A percentile compares a stretch with the other conserved stretches of the same genome.
phyloP scores from a whole-genome alignment of 2,888 invertebrate species.

The Cantharis rustica region DNA sequence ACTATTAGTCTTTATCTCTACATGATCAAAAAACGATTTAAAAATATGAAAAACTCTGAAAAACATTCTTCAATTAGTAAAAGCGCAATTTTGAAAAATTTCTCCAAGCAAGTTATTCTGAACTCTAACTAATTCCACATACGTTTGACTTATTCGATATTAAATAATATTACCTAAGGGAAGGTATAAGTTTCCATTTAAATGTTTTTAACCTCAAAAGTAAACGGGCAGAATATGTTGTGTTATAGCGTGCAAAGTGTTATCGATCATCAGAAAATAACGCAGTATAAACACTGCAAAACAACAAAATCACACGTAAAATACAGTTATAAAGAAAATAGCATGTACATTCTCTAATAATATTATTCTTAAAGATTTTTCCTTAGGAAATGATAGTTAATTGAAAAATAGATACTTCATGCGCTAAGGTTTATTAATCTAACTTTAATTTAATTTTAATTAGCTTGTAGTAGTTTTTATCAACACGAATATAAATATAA shows the following conservation, averaged over 20 bases:
- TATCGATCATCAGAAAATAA: slow-evolving; percentile 4
- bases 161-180: not conserved
- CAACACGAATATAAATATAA: not conserved
- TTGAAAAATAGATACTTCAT: not conserved
- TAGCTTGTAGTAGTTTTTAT: not conserved
- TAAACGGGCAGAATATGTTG: not conserved
- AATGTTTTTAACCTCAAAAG: not conserved
- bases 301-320: not conserved
- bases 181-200: not conserved
- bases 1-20: too few species aligned
- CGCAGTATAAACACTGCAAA: not conserved
- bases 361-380: not conserved
- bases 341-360: not conserved
- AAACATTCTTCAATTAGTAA: too few species aligned
- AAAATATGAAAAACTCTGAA: too few species aligned
- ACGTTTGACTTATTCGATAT: not conserved
- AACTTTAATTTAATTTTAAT: not conserved
- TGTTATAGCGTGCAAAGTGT: not conserved
- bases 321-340: not conserved
- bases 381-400: not conserved
- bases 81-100: too few species aligned
- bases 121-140: not conserved
- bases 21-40: too few species aligned
- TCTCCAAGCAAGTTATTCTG: not conserved
- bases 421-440: not conserved